These are phyloP conservation scores for Xyliphius kryptos DNA, from an alignment of 2,113 vertebrate species.

Conservation along the genomic window DNA sequence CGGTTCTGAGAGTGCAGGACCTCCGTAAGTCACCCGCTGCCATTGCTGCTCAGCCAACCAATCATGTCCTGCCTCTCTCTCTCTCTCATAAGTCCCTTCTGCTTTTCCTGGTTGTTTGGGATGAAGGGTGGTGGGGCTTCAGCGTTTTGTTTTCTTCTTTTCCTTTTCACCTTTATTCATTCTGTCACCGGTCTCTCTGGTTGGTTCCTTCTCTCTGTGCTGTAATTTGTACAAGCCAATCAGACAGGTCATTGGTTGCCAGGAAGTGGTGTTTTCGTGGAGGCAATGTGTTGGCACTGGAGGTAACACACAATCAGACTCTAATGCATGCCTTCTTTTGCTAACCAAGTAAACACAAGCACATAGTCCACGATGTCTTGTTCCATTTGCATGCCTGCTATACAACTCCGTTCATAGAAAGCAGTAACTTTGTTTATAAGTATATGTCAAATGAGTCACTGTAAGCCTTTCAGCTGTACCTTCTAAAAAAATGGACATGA, in stretches of 20 bases:
- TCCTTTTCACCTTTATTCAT: conserved; percentile 17
- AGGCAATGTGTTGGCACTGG: conserved; percentile 39
- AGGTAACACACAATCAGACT: conserved; percentile 52
- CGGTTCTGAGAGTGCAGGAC: conserved; percentile 85
- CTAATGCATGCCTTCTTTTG: conserved; percentile 53
- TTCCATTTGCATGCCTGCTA: conserved; percentile 54
- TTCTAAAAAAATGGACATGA: neutral
- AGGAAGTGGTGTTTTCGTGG: conserved; percentile 42
- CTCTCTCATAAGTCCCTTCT: conserved; percentile 46
- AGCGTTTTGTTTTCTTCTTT: conserved; percentile 47
- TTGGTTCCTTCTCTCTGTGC: conserved; percentile 41
- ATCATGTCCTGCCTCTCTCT: conserved; percentile 45
- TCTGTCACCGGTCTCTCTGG: conserved; percentile 47
- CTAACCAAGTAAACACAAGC: conserved; percentile 32
- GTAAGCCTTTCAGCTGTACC: conserved; percentile 42
- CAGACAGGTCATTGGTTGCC: conserved; percentile 52
- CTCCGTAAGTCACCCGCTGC: conserved; percentile 81
- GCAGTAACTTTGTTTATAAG: conserved; percentile 41
- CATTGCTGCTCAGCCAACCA: conserved; percentile 55
- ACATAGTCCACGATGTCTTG: conserved; percentile 29
- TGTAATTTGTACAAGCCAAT: conserved; percentile 43
- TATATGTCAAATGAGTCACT: conserved; percentile 46
- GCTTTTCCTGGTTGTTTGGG: conserved; percentile 60
- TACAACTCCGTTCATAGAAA: conserved; percentile 37
- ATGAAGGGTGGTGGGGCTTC: conserved; percentile 36